phyloP scores from a whole-genome alignment of 2,888 invertebrate genomes.

The Periphyllus acericola region DNA sequence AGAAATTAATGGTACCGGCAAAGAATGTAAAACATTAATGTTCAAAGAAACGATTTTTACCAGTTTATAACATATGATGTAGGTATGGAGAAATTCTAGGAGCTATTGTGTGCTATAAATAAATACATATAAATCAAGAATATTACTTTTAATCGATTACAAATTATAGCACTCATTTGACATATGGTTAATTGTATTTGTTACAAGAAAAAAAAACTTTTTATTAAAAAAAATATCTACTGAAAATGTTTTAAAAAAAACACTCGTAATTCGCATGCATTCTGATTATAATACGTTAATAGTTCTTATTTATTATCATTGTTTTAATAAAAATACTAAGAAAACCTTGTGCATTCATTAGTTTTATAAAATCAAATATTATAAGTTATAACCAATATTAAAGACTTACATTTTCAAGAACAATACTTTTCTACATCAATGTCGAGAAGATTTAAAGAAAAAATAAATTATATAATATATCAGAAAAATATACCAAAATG shows the following conservation, averaged over 20 bases:
- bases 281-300: no score
- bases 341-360: no score
- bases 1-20: constrained; percentile 18
- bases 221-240: neutral
- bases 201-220: neutral
- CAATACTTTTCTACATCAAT: no score
- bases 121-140: neutral
- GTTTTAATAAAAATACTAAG: no score
- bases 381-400: no score
- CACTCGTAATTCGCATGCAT: neutral
- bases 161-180: neutral
- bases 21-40: constrained; percentile 21
- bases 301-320: no score
- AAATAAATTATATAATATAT: no score
- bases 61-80: neutral
- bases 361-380: no score
- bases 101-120: neutral
- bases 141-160: neutral
- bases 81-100: neutral
- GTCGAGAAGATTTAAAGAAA: no score
- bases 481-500: no score
- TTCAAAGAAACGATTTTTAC: neutral
- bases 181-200: neutral
- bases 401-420: no score
- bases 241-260: neutral